Evolutionary conservation across 1,140 invertebrate species (phyloP), one percentile per base, ranked within the genome.

Genomic region (Globodera ellingtonae): DNA sequence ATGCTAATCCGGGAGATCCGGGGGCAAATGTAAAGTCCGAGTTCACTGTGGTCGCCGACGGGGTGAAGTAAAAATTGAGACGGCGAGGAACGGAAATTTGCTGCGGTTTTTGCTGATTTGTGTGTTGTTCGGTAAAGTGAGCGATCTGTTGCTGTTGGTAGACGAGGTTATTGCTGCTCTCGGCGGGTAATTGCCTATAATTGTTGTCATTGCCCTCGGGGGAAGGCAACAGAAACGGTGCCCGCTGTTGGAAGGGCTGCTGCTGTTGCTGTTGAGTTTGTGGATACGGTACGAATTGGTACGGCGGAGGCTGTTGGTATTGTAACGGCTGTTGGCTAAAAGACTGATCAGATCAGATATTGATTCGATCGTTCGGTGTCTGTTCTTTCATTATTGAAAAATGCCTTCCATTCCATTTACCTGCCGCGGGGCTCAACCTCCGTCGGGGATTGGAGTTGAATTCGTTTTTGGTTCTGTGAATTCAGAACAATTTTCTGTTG

Each of bases 51-150:
- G 75, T 77, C 2, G 35, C n/a, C 10, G 75, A 77, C 2, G 75
- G 75, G 6, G 75, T 77, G 10, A 62, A 77, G 21, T 21, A 77
- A 50, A 77, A 77, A n/a, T 46, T 24, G 67, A 47, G 67, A 70
- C 35, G 67, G 24, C 35, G 67, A 24, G 46, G 9, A 18, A 21
- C 8, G 67, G 24, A 35, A 70, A 5, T 24, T 62, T 62, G 56
- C 13, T 62, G 56, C 56, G 18, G 56, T 62, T 18, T 62, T 62
- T 62, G 56, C 56, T 52, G 50, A 13, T 67, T 67, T 67, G 66
- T 7, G 7, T 70, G 35, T 44, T 47, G 67, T 47, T 10, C 67
- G 24, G 67, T 21, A 21, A 70, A 62, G 3, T 62, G 56, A 15
- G 18, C 18, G 56, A 18, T 62, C 15, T 13, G 56, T 18, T 62